phyloP scores from a whole-genome alignment of 92 coral and sea anemone species.

The Siderastrea radians region DNA sequence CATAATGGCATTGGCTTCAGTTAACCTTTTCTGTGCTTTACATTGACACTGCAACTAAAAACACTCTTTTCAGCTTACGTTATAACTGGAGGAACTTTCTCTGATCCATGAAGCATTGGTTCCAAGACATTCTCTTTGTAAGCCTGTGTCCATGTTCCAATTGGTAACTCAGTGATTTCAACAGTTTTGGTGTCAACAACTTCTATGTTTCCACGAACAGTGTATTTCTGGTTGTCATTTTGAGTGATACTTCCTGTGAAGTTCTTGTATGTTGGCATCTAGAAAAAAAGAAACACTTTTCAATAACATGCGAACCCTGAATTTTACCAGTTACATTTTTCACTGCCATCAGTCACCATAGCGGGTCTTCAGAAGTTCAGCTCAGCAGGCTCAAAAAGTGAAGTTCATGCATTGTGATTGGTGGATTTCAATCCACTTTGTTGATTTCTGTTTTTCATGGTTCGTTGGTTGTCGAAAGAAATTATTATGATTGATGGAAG shows the following conservation, averaged over 20 bases:
- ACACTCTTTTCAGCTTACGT: constrained; percentile 65
- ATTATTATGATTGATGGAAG: too few species aligned
- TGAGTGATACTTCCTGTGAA: constrained; percentile 84
- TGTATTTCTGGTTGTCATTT: constrained; percentile 69
- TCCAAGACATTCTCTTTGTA: constrained; percentile 96
- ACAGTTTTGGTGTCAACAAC: constrained; percentile 83
- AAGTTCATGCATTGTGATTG: too few species aligned
- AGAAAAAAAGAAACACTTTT: background rate
- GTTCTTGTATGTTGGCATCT: constrained; percentile 94
- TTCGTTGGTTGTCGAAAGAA: too few species aligned
- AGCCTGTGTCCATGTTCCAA: constrained; percentile 89
- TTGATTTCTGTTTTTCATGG: too few species aligned
- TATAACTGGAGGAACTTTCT: constrained; percentile 83
- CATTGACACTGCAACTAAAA: background rate
- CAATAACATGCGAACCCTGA: background rate
- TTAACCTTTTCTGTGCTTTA: too few species aligned
- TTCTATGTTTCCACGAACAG: constrained; percentile 77
- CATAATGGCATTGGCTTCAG: too few species aligned
- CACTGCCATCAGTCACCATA: too few species aligned
- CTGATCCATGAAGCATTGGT: constrained; percentile 98
- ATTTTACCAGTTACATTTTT: too few species aligned
- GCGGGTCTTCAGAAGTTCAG: too few species aligned
- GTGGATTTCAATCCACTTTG: too few species aligned
- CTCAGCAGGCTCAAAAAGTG: too few species aligned
- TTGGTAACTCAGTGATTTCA: constrained; percentile 92